phyloP scores from a whole-genome alignment of 2,797 vertebrate genomes.

The Hippoglossus hippoglossus region DNA sequence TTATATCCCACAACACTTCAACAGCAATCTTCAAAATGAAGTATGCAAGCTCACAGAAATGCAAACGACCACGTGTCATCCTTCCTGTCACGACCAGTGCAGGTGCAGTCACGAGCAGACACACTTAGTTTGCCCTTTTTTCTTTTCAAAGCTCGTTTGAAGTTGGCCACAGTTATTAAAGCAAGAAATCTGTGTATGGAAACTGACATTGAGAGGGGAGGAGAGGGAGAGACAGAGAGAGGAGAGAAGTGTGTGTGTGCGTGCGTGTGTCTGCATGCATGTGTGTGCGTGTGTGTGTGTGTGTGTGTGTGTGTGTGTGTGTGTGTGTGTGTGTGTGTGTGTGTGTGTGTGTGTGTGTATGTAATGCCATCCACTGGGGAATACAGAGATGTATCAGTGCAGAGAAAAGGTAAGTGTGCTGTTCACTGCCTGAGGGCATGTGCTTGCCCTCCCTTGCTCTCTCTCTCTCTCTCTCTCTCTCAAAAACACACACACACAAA shows the following conservation, averaged over 20 bases:
- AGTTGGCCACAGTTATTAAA: constrained; percentile 45
- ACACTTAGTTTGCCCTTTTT: not conserved
- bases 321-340: constrained; percentile 10
- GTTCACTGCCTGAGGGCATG: constrained; percentile 57
- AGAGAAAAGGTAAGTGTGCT: constrained; percentile 51
- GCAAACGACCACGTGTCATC: too few relatives aligned
- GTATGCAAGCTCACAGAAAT: constrained; percentile 4
- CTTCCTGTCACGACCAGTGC: not conserved
- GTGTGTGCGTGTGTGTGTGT: constrained; percentile 18
- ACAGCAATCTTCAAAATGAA: constrained; percentile 1
- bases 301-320: constrained; percentile 16
- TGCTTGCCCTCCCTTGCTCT: not conserved
- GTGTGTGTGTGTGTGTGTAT: constrained; percentile 7
- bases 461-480: not conserved
- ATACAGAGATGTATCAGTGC: constrained; percentile 48
- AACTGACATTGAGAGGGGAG: constrained; percentile 36
- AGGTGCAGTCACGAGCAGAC: constrained; percentile 2
- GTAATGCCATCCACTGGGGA: constrained; percentile 35
- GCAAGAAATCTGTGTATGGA: constrained; percentile 21
- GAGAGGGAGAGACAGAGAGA: not conserved
- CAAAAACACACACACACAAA: constrained; percentile 6
- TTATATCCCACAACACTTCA: too few relatives aligned
- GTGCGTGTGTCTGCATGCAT: constrained; percentile 2
- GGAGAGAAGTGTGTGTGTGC: not conserved
- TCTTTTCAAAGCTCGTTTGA: constrained; percentile 41